Conservation (phyloP, 2,797 vertebrate genomes). For the Simalia tracyae region DNA sequence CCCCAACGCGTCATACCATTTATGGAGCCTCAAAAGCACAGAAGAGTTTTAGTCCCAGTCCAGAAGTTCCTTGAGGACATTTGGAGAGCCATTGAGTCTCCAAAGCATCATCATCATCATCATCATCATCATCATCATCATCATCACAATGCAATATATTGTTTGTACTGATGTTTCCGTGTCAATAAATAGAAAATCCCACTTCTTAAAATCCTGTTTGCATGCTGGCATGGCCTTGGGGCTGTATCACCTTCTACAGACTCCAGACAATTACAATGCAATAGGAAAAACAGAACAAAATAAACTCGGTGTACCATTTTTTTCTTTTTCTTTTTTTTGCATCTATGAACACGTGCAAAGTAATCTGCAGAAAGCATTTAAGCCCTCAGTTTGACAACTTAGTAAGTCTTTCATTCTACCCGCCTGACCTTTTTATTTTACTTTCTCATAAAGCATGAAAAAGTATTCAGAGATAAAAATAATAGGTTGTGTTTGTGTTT, state of each 20-base stretch:
- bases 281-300: not conserved
- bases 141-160: not conserved
- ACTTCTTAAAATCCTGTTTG: not conserved
- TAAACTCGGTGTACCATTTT: not conserved
- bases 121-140: not conserved
- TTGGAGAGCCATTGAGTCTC: not conserved
- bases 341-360: not conserved
- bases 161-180: not conserved
- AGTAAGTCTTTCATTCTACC: not conserved
- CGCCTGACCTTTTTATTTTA: not conserved
- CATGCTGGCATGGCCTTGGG: not conserved
- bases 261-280: not conserved
- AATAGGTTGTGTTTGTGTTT: not conserved
- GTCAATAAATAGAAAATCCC: not conserved
- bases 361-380: not conserved
- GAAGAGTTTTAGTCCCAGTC: too few relatives aligned
- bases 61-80: not conserved
- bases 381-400: not conserved
- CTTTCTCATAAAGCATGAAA: constrained; percentile 1
- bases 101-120: not conserved
- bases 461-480: constrained; percentile 1
- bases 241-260: not conserved
- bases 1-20: not conserved
- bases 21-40: not conserved
- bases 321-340: not conserved